Evolutionary conservation across 2,797 vertebrate species (phyloP).

Genomic region (Coccyzus lansbergi): DNA sequence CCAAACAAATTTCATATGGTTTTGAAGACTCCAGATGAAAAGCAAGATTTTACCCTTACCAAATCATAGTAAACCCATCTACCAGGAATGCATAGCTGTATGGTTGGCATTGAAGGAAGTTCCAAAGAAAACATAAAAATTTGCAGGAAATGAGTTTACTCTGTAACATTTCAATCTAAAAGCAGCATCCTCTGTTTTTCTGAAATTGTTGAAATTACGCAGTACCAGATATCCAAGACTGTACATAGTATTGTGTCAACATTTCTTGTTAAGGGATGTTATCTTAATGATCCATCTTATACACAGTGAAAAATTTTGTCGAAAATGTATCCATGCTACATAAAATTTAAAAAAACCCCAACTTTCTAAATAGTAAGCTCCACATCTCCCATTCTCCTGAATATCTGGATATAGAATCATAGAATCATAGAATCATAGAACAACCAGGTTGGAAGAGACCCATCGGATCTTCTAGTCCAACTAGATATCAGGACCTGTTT

Average conservation of each 20-base stretch:
- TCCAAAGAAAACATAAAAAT: neutral
- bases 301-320: neutral
- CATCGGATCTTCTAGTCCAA: no score
- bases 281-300: neutral
- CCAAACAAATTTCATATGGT: neutral
- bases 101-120: neutral
- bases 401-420: no score
- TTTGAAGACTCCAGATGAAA: neutral
- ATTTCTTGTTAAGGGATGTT: neutral
- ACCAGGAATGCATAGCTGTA: neutral
- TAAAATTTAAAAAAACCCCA: no score
- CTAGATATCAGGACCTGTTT: neutral
- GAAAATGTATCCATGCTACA: neutral
- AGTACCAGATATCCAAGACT: neutral
- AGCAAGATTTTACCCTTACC: neutral
- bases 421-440: no score
- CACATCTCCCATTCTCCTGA: neutral
- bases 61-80: neutral
- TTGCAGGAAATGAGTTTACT: neutral
- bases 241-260: neutral
- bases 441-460: no score
- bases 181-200: neutral
- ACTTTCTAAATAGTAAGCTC: accelerated
- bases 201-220: neutral
- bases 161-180: neutral